Base-by-base conservation (phyloP, 2,797 vertebrate genomes). In the Sciurus vulgaris region DNA sequence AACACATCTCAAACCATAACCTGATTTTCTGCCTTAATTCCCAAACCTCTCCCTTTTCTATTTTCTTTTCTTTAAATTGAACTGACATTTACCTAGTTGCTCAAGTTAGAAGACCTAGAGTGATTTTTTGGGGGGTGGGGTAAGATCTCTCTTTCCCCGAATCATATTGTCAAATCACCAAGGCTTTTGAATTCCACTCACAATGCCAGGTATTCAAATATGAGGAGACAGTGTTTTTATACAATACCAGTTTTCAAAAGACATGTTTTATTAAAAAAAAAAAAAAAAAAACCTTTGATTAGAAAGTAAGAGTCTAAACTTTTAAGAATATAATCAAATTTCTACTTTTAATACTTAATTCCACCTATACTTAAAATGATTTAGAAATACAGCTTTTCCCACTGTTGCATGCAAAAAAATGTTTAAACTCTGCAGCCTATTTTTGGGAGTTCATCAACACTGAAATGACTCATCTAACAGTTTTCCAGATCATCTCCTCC, bases 271-370 rank as follows among this genome's bases (percentile, higher is more conserved):
- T 38, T 38, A 38, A 38, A 38, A 38, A 17, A 6, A 51, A 38
- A 17, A 6, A 51, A 13, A 86, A 89, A 70, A 79, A 18, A 38
- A 26, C 49, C 11, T 67, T 86, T 85, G 49, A 63, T 63, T 91
- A 61, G 22, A 61, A 8, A 78, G n/a, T 85, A 28, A 82, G 30
- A 91, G 63, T 93, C 20, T 76, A 79, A 95, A 94, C 59, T 65
- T 94, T 77, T 33, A 86, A 49, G 51, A n/a, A 56, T 73, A 44
- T 85, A 65, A 84, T 92, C 26, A 91, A 10, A 93, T 89, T 67
- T 94, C 20, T 82, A 18, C 51, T 61, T 94, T 35, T 54, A 69
- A 77, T 82, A 82, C 28, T 93, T 91, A 86, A 69, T 87, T 73
- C 63, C 11, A 79, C 18, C 28, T 78, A 56, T 91, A 33, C 47